Evolutionary conservation across 2,797 vertebrate genomes (phyloP).

Genomic region (Bradypodion pumilum): DNA sequence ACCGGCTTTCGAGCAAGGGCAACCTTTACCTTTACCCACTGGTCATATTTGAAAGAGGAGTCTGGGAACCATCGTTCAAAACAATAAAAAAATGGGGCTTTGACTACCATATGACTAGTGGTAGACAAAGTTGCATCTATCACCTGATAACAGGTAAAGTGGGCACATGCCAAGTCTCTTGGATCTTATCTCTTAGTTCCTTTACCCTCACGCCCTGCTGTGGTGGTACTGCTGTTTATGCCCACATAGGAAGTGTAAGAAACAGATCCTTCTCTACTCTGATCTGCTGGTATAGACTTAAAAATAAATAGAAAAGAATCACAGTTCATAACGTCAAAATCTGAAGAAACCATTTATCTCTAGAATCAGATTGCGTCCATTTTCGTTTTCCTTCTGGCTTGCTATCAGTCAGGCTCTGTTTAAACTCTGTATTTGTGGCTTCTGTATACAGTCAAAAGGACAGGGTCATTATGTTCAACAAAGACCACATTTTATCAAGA

Average conservation of each 20-base stretch:
- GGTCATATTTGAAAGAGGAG: too few relatives aligned
- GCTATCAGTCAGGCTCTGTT: background rate
- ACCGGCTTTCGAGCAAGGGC: too few relatives aligned
- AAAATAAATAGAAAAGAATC: background rate
- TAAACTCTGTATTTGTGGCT: background rate
- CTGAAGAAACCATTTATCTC: background rate
- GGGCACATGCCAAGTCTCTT: background rate
- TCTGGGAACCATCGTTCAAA: too few relatives aligned
- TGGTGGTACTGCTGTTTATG: background rate
- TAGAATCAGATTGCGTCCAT: background rate
- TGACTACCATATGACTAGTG: too few relatives aligned
- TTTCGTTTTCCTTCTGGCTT: background rate
- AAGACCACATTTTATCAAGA: background rate
- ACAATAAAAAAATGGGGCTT: too few relatives aligned
- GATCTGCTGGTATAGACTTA: background rate
- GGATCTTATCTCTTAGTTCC: background rate
- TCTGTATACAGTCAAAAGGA: background rate
- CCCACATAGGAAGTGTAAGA: background rate
- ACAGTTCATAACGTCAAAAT: background rate
- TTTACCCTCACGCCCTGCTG: background rate
- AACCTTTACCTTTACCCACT: too few relatives aligned
- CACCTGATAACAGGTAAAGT: background rate
- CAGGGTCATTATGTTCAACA: conserved; percentile 4
- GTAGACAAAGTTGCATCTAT: background rate
- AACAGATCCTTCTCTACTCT: background rate